Evolutionary conservation across 2,888 invertebrate genomes (phyloP).

Genomic region (Aphidoletes aphidimyza): DNA sequence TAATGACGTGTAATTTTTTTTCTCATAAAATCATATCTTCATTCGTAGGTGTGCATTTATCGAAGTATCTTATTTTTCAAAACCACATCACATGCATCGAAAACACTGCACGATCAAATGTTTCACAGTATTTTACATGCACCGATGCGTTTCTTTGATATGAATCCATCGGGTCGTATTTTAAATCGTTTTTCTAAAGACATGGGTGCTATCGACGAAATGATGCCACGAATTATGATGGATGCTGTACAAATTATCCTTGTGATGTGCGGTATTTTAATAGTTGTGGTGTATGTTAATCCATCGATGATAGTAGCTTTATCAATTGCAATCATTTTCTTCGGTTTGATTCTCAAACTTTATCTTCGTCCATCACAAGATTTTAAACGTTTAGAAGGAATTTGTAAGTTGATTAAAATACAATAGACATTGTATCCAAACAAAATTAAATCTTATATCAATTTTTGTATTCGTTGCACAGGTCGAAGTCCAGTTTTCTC

Average conservation of each 20-base stretch:
- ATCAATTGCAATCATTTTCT: conserved; percentile 72
- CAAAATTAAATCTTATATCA: too few relatives aligned
- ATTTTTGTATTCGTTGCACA: too few relatives aligned
- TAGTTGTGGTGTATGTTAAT: conserved; percentile 78
- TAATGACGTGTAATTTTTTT: conserved; percentile 56
- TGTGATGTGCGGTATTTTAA: conserved; percentile 80
- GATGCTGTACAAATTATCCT: conserved; percentile 72
- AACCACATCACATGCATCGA: conserved; percentile 80
- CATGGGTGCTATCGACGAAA: conserved; percentile 73
- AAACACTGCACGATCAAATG: conserved; percentile 85
- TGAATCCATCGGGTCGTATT: conserved; percentile 81
- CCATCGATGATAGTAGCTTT: conserved; percentile 76
- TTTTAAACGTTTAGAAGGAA: conserved; percentile 78
- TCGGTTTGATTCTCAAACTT: conserved; percentile 73
- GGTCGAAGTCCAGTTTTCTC: conserved; percentile 81
- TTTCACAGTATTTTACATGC: conserved; percentile 80
- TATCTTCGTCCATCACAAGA: conserved; percentile 81
- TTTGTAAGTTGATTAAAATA: conserved; percentile 73
- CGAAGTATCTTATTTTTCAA: conserved; percentile 78
- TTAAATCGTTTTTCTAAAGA: conserved; percentile 83
- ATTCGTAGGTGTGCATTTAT: conserved; percentile 67
- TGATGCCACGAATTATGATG: conserved; percentile 69
- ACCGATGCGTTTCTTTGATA: conserved; percentile 86
- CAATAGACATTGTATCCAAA: too few relatives aligned
- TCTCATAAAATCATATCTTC: neutral